Evolutionary conservation across 37 sponge, comb jelly and placozoan genomes (phyloP), one percentile per base, ranked within the genome.

Genomic region (Chondrosia reniformis): DNA sequence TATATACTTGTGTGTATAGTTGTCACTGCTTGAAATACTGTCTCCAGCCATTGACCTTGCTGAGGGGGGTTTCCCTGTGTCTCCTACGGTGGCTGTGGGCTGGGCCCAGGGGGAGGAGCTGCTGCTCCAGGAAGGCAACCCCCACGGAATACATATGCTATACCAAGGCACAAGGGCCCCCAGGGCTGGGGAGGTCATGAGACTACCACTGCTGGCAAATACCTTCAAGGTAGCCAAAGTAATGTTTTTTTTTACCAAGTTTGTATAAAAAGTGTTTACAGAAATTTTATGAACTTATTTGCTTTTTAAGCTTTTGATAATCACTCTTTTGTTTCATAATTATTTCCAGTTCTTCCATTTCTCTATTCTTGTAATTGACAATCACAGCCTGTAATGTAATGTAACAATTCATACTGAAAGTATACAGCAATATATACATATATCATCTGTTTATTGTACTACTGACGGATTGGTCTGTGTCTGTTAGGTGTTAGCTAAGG

Each of bases 141-240:
- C 41, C 0, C 81, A 86, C 37, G 89, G 90, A 3, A 46, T 59
- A 12, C 84, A 87, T 52, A 9, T 93, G 84, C 81, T 93, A 45
- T 33, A 85, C 66, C 54, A 66, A 21, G 90, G 84, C 21, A 28
- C 54, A 4, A 42, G 74, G 31, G 81, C 93, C 4, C 93, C 93
- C 43, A 43, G 8, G 7, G 81, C 87, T 45, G 93, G 93, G 7
- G 93, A 93, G 36, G 66, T 93, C 13, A 89, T 93, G 87, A 83
- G 28, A 34, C 85, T 89, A 87, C 93, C 90, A 33, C 62, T 71
- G 3, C 81, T 93, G 1, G 93, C 90, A 10, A 79, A 76, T 13
- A 93, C 93, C 24, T 86, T 93, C 31, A 88, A 45, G 67, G 90
- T 89, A 31, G n/a, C n/a, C n/a, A n/a, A n/a, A n/a, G n/a, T n/a